Conservation (phyloP, 2,797 vertebrate genomes). For the Alectoris magna region DNA sequence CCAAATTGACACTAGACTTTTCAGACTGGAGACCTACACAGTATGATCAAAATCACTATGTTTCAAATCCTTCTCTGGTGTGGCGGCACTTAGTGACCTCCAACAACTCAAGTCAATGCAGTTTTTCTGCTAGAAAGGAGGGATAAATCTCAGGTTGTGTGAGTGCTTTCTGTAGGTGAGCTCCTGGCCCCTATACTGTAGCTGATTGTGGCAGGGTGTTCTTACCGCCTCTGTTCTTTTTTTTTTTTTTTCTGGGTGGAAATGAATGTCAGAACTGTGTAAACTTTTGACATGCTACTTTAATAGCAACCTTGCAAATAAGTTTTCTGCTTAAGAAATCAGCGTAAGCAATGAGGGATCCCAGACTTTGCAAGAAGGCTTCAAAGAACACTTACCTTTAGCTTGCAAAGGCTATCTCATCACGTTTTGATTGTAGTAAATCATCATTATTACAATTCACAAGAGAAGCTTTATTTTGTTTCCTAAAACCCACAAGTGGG, state of each 20-base stretch:
- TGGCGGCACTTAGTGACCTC: not conserved
- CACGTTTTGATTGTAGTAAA: conserved; percentile 21
- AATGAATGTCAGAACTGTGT: not conserved
- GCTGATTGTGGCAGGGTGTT: not conserved
- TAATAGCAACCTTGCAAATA: not conserved
- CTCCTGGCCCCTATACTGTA: not conserved
- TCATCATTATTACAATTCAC: not conserved
- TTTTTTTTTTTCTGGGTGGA: not conserved
- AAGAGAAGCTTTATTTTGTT: not conserved
- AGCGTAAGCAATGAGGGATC: not conserved
- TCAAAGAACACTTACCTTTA: not conserved
- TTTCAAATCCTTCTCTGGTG: not conserved
- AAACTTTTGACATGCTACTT: not conserved
- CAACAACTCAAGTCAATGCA: not conserved
- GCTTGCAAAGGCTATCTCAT: not conserved
- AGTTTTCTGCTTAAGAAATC: not conserved
- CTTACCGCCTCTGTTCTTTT: not conserved
- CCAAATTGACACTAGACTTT: not conserved
- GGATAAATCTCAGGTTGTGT: not conserved
- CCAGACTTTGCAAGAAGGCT: not conserved
- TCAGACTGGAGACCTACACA: not conserved
- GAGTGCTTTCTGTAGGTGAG: not conserved
- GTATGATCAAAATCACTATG: not conserved
- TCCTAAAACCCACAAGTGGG: not conserved
- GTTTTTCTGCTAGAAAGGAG: not conserved